Evolutionary conservation across 2,113 vertebrate genomes (phyloP).

Genomic region (Rhinichthys klamathensis): DNA sequence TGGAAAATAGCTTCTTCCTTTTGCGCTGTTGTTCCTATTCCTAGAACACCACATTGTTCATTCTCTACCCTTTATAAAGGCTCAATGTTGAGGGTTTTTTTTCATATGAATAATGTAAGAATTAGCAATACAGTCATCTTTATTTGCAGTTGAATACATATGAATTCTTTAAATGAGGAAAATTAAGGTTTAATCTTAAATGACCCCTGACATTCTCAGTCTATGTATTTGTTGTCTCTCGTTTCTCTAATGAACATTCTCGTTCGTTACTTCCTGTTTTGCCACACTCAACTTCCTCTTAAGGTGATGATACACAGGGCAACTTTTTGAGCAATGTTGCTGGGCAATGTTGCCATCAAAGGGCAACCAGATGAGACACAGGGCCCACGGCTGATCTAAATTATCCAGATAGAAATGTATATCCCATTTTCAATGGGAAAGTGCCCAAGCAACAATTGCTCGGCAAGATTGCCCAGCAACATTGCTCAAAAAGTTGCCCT

Average conservation of each 20-base stretch:
- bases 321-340: no score
- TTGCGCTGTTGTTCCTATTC: background rate
- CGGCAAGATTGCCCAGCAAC: no score
- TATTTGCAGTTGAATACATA: background rate
- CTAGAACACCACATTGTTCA: background rate
- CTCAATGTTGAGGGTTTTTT: no score
- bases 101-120: background rate
- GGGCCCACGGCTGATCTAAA: no score
- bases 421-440: no score
- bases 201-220: background rate
- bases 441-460: no score
- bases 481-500: no score
- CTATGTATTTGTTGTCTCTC: background rate
- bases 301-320: no score
- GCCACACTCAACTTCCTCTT: background rate
- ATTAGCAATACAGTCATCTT: background rate
- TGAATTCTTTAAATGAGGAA: background rate
- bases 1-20: background rate
- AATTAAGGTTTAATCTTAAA: background rate
- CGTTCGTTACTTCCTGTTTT: background rate
- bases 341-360: no score
- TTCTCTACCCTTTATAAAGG: background rate
- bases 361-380: no score
- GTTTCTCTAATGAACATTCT: background rate
- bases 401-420: no score